These are phyloP conservation scores for Psittacula cyanocephala DNA, from an alignment of 2,113 vertebrate species.

Conservation along the genomic window DNA sequence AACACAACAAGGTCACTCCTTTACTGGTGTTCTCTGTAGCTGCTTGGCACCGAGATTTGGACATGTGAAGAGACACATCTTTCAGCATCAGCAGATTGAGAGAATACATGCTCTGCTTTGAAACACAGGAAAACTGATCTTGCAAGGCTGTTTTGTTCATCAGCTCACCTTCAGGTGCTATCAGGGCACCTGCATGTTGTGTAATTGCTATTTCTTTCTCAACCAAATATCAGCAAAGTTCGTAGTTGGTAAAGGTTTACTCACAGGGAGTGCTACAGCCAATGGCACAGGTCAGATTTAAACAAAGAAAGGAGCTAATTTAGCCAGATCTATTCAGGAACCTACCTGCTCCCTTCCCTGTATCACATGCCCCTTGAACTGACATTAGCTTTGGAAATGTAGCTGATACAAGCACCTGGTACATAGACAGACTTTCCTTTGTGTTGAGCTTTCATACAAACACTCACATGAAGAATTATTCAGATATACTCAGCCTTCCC, in stretches of 20 bases:
- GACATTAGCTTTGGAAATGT: not conserved
- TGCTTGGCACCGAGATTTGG: constrained; percentile 7
- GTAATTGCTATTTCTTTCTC: not conserved
- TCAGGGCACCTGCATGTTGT: constrained; percentile 42
- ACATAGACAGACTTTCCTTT: not conserved
- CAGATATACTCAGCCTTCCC: not conserved
- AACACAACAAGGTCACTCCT: not conserved
- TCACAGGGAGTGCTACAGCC: not conserved
- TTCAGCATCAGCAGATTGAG: constrained; percentile 51
- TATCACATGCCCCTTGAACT: not conserved
- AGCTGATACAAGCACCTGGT: not conserved
- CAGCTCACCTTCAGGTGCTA: constrained; percentile 3
- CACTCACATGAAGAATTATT: not conserved
- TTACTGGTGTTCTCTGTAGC: not conserved
- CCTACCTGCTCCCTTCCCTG: not conserved
- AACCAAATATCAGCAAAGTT: constrained; percentile 15
- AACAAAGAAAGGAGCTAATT: not conserved
- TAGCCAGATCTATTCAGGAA: not conserved
- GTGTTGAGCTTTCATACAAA: not conserved
- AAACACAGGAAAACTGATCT: constrained; percentile 20
- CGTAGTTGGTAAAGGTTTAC: not conserved
- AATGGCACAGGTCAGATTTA: not conserved
- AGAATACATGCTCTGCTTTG: constrained; percentile 25
- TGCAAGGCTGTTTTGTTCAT: constrained; percentile 56
- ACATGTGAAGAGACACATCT: not conserved